Conservation (phyloP, 2,113 vertebrate genomes). For the Grammomys dolichurus region DNA sequence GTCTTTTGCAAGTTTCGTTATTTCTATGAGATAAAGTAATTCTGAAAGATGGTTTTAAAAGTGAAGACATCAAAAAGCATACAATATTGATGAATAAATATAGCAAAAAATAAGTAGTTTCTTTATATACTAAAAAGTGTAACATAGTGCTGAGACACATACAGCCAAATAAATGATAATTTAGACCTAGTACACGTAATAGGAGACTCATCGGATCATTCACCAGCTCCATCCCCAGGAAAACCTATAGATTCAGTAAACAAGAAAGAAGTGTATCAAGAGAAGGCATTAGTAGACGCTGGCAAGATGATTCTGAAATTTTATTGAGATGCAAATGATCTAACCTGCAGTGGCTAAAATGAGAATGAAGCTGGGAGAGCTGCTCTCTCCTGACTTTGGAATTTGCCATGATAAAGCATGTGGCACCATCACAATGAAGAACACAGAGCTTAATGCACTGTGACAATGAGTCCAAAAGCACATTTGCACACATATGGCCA, state of each 20-base stretch:
- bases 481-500: not conserved
- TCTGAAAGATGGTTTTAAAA: not conserved
- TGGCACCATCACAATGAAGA: not conserved
- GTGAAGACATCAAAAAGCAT: not conserved
- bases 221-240: not conserved
- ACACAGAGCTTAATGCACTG: not conserved
- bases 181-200: not conserved
- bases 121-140: not conserved
- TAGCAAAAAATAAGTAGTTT: not conserved
- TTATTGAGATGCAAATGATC: not conserved
- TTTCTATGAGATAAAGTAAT: not conserved
- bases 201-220: not conserved
- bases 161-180: not conserved
- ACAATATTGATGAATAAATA: not conserved
- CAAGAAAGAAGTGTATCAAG: not conserved
- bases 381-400: not conserved
- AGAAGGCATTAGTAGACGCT: not conserved
- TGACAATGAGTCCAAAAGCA: not conserved
- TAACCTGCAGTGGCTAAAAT: slow-evolving; percentile 4
- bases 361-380: not conserved
- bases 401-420: not conserved
- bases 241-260: not conserved
- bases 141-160: not conserved
- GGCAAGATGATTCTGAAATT: not conserved
- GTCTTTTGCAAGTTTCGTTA: not conserved